A percentile compares a stretch with the other conserved stretches of the same genome.
phyloP scores from a whole-genome alignment of 2,113 vertebrate species.

The Anser brachyrhynchus region DNA sequence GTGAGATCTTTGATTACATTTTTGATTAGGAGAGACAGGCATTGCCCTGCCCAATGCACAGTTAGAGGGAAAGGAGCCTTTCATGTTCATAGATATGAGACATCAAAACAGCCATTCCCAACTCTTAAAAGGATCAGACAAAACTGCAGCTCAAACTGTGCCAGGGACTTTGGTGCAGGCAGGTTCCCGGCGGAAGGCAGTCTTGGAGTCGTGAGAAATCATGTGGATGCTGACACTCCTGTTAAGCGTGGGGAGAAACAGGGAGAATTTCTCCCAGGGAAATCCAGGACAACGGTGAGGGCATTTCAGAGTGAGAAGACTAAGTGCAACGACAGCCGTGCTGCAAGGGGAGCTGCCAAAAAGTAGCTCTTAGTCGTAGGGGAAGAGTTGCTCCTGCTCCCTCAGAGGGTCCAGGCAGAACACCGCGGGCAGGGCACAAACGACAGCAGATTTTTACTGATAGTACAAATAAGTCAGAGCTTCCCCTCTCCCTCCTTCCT shows the following conservation, averaged over 20 bases:
- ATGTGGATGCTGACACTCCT: not conserved
- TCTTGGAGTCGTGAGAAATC: not conserved
- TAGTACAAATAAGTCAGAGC: not conserved
- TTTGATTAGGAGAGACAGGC: constrained; percentile 66
- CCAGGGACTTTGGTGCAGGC: constrained; percentile 35
- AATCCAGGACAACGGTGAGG: not conserved
- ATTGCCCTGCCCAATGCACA: constrained; percentile 51
- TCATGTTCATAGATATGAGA: constrained; percentile 65
- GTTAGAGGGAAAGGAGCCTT: constrained; percentile 51
- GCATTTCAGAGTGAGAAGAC: not conserved
- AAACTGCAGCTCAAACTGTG: constrained; percentile 61
- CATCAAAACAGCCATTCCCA: constrained; percentile 72
- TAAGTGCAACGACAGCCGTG: not conserved
- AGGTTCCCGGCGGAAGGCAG: not conserved
- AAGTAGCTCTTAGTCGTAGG: not conserved
- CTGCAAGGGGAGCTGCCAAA: not conserved
- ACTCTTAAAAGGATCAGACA: constrained; percentile 66
- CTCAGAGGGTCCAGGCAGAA: not conserved
- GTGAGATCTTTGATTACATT: constrained; percentile 61
- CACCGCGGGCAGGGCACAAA: not conserved
- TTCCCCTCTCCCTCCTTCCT: not conserved
- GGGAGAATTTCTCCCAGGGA: not conserved
- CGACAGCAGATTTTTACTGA: not conserved
- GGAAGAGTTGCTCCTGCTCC: not conserved
- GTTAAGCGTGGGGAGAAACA: not conserved